Evolutionary conservation across 2,113 vertebrate species (phyloP).

Genomic region (Burhinus oedicnemus): DNA sequence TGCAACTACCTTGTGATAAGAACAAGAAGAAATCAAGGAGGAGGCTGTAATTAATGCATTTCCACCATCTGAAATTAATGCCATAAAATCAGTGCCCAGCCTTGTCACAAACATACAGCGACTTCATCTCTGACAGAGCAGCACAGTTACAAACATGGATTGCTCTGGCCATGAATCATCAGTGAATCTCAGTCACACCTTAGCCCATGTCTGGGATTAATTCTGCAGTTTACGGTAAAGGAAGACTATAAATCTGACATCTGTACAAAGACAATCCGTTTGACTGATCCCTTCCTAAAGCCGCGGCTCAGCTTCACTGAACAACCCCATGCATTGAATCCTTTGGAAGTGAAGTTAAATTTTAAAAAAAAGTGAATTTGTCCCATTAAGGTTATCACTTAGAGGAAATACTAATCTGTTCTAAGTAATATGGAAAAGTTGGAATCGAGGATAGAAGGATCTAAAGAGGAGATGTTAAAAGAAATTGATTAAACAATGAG

Average conservation of each 20-base stretch:
- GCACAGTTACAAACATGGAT: background rate
- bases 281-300: background rate
- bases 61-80: background rate
- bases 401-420: background rate
- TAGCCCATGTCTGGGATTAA: background rate
- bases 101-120: background rate
- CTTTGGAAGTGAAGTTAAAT: background rate
- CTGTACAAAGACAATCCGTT: background rate
- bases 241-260: background rate
- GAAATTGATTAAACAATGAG: background rate
- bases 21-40: conserved; percentile 17
- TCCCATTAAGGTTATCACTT: background rate
- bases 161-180: background rate
- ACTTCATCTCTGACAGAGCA: background rate
- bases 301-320: background rate
- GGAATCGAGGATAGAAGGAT: background rate
- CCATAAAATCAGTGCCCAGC: background rate
- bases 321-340: background rate
- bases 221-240: background rate
- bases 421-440: background rate
- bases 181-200: background rate
- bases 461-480: background rate
- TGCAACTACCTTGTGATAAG: conserved; percentile 58
- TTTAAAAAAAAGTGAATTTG: background rate
- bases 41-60: conserved; percentile 33